phyloP scores from a whole-genome alignment of 2,113 vertebrate genomes.

The Pipa parva region DNA sequence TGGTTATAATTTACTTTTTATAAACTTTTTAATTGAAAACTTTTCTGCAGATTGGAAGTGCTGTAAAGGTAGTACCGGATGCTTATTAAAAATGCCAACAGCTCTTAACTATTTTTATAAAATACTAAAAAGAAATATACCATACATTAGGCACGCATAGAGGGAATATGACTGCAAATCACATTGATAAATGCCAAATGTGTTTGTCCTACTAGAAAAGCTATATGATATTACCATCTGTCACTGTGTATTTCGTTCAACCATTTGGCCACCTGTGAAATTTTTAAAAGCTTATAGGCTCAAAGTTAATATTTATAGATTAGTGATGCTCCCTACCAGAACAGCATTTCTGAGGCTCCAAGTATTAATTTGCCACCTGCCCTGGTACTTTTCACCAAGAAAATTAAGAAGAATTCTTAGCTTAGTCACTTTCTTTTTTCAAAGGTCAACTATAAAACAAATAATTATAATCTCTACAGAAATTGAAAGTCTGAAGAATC shows the following conservation, averaged over 20 bases:
- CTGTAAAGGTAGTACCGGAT: too few relatives aligned
- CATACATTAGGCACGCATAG: too few relatives aligned
- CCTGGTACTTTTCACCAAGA: conserved; percentile 1
- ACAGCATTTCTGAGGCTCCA: neutral
- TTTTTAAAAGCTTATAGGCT: conserved; percentile 1
- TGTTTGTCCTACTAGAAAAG: neutral
- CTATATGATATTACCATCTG: neutral
- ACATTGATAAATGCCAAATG: too few relatives aligned
- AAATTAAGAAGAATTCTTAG: conserved; percentile 1
- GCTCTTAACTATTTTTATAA: too few relatives aligned
- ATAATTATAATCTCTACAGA: neutral
- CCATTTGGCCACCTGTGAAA: conserved; percentile 8
- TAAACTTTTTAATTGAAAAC: too few relatives aligned
- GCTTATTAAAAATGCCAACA: too few relatives aligned
- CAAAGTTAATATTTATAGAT: conserved; percentile 13
- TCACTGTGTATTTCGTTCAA: neutral
- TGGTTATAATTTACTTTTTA: too few relatives aligned
- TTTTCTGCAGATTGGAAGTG: too few relatives aligned
- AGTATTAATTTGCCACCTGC: conserved; percentile 17
- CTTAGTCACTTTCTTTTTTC: conserved; percentile 1
- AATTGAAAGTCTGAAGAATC: neutral
- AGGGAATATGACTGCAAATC: too few relatives aligned
- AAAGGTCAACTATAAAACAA: conserved; percentile 28
- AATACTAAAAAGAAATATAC: too few relatives aligned
- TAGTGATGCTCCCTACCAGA: neutral